Base-by-base conservation (phyloP, 2,797 vertebrate species). In the Poeciliopsis gracilis region DNA sequence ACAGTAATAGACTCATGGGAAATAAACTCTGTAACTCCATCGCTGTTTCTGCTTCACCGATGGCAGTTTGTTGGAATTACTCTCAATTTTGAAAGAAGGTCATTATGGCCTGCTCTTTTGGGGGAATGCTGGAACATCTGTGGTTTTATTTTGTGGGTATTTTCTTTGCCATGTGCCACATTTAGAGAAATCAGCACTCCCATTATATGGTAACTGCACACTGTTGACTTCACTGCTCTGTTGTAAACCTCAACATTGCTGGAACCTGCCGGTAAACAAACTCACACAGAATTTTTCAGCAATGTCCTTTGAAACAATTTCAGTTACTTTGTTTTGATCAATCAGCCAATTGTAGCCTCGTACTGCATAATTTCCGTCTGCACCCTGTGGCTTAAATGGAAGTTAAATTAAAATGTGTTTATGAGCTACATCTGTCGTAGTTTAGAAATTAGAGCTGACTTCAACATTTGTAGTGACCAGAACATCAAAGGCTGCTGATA, bases 11-110 rank as follows among this genome's bases (percentile, higher is more conserved):
- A 88, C 93, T 93, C 92, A 72, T 82, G 93, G 92, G 93, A 94
- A 94, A 94, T 94, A 94, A 93, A 90, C 77, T 85, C 84, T 30
- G 86, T 76, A 33, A 84, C 83, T 89, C 90, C 73, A 89, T 87
- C 87, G 88, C 87, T 36, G 77, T 91, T 83, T 86, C 86, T 81
- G 77, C 87, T 92, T 88, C 91, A 92, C 90, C 87, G 81, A 71
- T 91, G 91, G 90, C 91, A 88, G 87, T 91, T 90, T 87, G 89
- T 81, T 82, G 84, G 88, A 93, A 91, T 92, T 89, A 89, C 88
- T 83, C 79, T 88, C 87, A 84, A 79, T 85, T 88, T 82, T 89
- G 86, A 90, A 86, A 88, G 76, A 80, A 76, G 85, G 86, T 87
- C 83, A 86, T 90, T 87, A 83, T 33, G 36, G 53, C 23, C 75